Conservation (phyloP, 2,797 vertebrate species). For the Epinephelus awoara region DNA sequence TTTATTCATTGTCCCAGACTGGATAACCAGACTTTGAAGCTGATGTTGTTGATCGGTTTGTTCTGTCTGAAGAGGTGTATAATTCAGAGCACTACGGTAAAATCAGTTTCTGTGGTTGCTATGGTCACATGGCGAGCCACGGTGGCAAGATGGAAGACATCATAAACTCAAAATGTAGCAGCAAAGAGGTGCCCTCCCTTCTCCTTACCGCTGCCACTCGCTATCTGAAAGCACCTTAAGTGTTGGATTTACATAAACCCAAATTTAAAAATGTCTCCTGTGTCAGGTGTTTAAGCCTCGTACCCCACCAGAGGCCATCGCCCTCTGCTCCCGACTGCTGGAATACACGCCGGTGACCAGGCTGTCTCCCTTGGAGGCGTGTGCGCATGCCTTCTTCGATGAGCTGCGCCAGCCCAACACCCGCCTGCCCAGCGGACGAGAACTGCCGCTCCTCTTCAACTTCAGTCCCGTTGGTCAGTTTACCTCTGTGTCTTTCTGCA, state of each 20-base stretch:
- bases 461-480: conserved; percentile 94
- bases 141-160: background rate
- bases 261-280: background rate
- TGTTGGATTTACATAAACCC: background rate
- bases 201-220: background rate
- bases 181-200: background rate
- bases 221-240: background rate
- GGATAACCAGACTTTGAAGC: background rate
- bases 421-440: conserved; percentile 92
- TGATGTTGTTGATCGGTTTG: background rate
- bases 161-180: background rate
- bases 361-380: conserved; percentile 94
- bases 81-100: background rate
- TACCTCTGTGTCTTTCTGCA: background rate
- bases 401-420: conserved; percentile 92
- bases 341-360: conserved; percentile 95
- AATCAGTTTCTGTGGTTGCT: background rate
- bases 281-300: conserved; percentile 92
- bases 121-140: rapidly evolving
- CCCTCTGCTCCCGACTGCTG: conserved; percentile 93
- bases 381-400: conserved; percentile 94
- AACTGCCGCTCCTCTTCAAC: conserved; percentile 94
- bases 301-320: conserved; percentile 93
- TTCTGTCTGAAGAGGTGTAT: background rate
- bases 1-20: background rate